Base-by-base conservation (phyloP, 2,888 invertebrate genomes). In the Rotaria socialis region DNA sequence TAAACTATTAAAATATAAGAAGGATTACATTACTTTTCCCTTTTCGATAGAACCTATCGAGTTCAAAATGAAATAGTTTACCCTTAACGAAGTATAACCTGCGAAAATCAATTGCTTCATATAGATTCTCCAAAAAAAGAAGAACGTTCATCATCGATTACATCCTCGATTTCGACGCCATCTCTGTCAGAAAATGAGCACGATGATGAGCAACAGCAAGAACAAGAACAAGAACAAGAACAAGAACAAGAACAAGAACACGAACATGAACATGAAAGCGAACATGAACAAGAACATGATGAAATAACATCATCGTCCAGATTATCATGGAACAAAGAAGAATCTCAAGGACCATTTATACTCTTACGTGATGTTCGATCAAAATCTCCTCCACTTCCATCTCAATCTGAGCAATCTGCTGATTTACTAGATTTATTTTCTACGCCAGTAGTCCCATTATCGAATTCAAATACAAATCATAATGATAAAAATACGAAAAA, bases 131-230 rank as follows among this genome's bases (percentile, higher is more conserved):
- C 47, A 8, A 24, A 80, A 80, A 47, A 8, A 5, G 27, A 24
- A 3, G 80, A 80, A 43, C 47, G 80, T 47, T 80, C 80, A n/a
- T 43, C 43, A 14, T 80, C 80, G n/a, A 19, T 22, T 4, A 10
- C n/a, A 8, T 80, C 80, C 47, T 80, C 80, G 24, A 80, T 80
- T 80, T 80, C 80, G 22, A 80, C 80, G 47, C 80, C 80, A 80
- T n/a, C 80, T 11, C 0, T 80, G 4, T 80, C 80, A 22, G 80
- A 80, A 47, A 24, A 80, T 80, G 47, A 80, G 11, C 80, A 47
- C 4, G 67, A 60, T 11, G 14, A 52, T 3, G 50, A 52, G 3
- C 50, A 35, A 35, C 35, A 35, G 2, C 35, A 35, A 35, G 35
- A 35, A 2, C 1, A 35, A 35, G 35, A 35, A 35, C 35, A 35